phyloP scores from a whole-genome alignment of 92 coral and sea anemone genomes.

The Actinostola sp. region DNA sequence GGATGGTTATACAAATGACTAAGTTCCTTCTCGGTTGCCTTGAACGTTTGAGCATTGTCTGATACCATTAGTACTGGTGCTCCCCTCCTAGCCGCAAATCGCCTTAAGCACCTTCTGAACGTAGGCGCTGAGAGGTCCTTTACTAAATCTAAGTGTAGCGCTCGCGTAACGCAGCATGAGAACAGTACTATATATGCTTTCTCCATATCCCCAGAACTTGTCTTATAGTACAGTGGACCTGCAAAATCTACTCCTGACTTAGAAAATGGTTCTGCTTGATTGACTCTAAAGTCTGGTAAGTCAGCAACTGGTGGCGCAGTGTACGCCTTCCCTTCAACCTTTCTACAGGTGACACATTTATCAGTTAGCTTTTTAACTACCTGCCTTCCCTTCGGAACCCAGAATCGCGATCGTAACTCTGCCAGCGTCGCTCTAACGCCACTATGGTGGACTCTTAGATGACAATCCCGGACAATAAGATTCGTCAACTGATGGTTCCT shows the following conservation, averaged over 20 bases:
- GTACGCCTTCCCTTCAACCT: slow-evolving; percentile 39
- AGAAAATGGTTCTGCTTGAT: slow-evolving; percentile 30
- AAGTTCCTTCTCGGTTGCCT: no score
- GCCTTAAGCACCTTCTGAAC: slow-evolving; percentile 26
- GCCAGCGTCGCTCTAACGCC: slow-evolving; percentile 55
- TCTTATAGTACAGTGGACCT: slow-evolving; percentile 42
- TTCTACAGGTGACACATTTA: slow-evolving; percentile 36
- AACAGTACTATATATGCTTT: slow-evolving; percentile 36
- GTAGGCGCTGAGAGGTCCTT: slow-evolving; percentile 21
- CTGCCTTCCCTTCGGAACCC: slow-evolving; percentile 64
- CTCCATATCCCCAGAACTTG: neutral
- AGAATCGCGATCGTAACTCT: slow-evolving; percentile 41
- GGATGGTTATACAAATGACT: no score
- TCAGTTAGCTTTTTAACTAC: slow-evolving; percentile 30
- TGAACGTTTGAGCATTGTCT: slow-evolving; percentile 44
- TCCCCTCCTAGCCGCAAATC: slow-evolving; percentile 45
- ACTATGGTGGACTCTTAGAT: slow-evolving; percentile 46
- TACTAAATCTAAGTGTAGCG: slow-evolving; percentile 36
- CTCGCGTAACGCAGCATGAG: slow-evolving; percentile 46
- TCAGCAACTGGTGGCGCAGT: slow-evolving; percentile 16
- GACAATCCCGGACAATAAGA: slow-evolving; percentile 34
- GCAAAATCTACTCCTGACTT: slow-evolving; percentile 45
- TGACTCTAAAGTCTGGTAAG: slow-evolving; percentile 44
- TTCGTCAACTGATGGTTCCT: slow-evolving; percentile 25
- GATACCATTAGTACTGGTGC: slow-evolving; percentile 32